Evolutionary conservation across 2,888 invertebrate species (phyloP).

Genomic region (Drosophila greeni): DNA sequence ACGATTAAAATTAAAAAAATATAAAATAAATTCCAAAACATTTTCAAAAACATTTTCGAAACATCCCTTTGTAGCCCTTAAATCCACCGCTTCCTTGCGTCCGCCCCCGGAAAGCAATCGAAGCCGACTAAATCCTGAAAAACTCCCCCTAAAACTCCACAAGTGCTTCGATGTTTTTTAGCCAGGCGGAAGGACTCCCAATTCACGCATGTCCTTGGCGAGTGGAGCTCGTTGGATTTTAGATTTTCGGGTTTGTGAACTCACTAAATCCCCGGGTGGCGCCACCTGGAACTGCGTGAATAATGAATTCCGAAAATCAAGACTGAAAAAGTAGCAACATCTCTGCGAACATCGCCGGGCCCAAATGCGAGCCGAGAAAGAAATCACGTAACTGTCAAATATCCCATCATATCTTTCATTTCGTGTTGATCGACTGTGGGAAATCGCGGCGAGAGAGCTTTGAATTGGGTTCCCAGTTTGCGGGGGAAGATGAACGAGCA

Average conservation of each 20-base stretch:
- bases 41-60: not conserved
- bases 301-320: conserved; percentile 3
- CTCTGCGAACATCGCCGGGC: conserved; percentile 30
- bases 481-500: conserved; percentile 17
- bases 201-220: conserved; percentile 70
- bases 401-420: conserved; percentile 69
- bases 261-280: conserved; percentile 33
- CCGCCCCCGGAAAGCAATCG: conserved; percentile 41
- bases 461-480: conserved; percentile 34
- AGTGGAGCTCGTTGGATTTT: conserved; percentile 22
- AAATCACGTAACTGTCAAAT: conserved; percentile 76
- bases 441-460: conserved; percentile 53
- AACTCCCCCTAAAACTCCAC: conserved; percentile 51
- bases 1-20: not conserved
- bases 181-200: conserved; percentile 25
- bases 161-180: conserved; percentile 49
- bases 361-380: conserved; percentile 53
- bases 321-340: conserved; percentile 8
- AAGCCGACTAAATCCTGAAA: conserved; percentile 46
- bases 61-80: conserved; percentile 1
- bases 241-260: conserved; percentile 34
- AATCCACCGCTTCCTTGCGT: conserved; percentile 25
- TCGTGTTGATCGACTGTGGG: conserved; percentile 73
- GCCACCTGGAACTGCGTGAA: conserved; percentile 27
- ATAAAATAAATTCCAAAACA: not conserved